Evolutionary conservation across 2,888 invertebrate species (phyloP).

Genomic region (Drosophila nigricruria): DNA sequence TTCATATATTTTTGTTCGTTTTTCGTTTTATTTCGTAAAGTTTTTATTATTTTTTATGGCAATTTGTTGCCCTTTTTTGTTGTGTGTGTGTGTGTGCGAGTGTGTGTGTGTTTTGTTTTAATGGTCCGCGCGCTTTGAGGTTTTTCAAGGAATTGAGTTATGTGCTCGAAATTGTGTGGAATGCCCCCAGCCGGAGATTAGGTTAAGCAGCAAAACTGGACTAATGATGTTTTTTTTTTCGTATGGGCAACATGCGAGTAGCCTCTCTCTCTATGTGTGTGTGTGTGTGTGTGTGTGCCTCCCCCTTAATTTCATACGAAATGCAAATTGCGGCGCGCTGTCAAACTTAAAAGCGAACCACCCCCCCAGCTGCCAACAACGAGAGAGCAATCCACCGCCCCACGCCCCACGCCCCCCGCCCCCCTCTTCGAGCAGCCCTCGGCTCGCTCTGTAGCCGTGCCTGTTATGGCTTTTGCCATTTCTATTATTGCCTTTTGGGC

Average conservation of each 20-base stretch:
- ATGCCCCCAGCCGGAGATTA: slow-evolving; percentile 42
- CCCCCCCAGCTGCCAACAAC: slow-evolving; percentile 25
- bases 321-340: slow-evolving; percentile 65
- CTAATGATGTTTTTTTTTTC: slow-evolving; percentile 10
- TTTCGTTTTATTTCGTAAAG: not conserved
- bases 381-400: not conserved
- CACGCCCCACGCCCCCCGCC: not conserved
- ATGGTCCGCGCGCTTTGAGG: slow-evolving; percentile 36
- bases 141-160: slow-evolving; percentile 47
- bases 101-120: slow-evolving; percentile 31
- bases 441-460: not conserved
- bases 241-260: not conserved
- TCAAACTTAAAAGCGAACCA: slow-evolving; percentile 55
- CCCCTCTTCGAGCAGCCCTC: not conserved
- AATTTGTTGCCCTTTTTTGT: slow-evolving; percentile 56
- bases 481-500: slow-evolving; percentile 58
- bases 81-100: slow-evolving; percentile 9
- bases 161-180: slow-evolving; percentile 30
- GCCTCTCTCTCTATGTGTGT: not conserved
- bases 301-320: slow-evolving; percentile 40
- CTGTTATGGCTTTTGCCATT: slow-evolving; percentile 53
- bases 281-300: slow-evolving; percentile 2
- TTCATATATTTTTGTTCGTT: slow-evolving; percentile 3
- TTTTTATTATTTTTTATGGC: slow-evolving; percentile 42
- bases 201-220: slow-evolving; percentile 30